Base-by-base conservation (phyloP, 2,797 vertebrate genomes). In the Gila robusta region DNA sequence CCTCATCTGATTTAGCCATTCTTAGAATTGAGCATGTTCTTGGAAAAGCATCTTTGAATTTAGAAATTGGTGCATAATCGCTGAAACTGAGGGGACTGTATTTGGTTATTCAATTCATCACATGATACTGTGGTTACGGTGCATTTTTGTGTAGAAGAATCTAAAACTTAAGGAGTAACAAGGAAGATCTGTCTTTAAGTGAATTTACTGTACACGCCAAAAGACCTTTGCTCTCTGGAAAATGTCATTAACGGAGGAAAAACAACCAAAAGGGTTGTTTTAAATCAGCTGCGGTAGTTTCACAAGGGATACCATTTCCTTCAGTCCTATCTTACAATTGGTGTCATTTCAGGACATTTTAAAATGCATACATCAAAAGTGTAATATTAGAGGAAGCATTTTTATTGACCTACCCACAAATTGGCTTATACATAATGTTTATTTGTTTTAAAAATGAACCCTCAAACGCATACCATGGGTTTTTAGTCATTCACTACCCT, bases 111-210 rank as follows among this genome's bases (percentile, higher is more conserved):
- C 70, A 74, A 62, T 85, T 76, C 66, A 74, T 52, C 70, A 62
- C 44, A 78, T 19, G 44, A 56, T 69, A 16, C 35, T 78, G 52
- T 28, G 71, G 66, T 66, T 32, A 76, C 28, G 28, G 26, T 28
- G 56, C 14, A 54, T 35, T 77, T 49, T 49, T 49, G 81, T 91
- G 86, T 73, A 5, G 5, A 82, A 19, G 8, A 79, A 64, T 39
- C 12, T 8, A 35, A 64, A 66, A 28, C 44, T 5, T 19, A 44
- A 12, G 39, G 6, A 62, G 6, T 26, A 52, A 66, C 32, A 59
- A 81, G 64, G 44, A 28, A 62, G n/a, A 41, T 52, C 26, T 70
- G 19, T 54, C 39, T 73, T 47, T 14, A 28, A 23, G 70, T 47
- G 6, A 64, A 47, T 83, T 49, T 74, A 5, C 26, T 76, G 17